Evolutionary conservation across 2,888 invertebrate genomes (phyloP).

Genomic region (Nomada fabriciana): DNA sequence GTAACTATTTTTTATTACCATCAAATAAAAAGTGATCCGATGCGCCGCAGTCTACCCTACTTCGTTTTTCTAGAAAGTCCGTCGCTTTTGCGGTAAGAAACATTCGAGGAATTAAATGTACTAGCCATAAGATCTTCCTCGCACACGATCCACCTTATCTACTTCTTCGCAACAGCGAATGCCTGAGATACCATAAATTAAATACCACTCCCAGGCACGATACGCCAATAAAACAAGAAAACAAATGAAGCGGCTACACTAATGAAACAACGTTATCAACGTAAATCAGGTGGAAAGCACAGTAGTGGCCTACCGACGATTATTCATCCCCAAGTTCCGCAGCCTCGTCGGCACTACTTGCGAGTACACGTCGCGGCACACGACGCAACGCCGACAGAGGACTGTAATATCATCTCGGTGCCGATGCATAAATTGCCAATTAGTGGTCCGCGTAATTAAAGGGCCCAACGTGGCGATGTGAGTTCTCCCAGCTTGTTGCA

Average conservation of each 20-base stretch:
- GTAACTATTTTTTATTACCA: no score
- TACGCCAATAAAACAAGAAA: not conserved
- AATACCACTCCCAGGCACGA: no score
- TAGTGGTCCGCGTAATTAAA: conserved; percentile 55
- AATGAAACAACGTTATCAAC: not conserved
- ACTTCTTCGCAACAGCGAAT: no score
- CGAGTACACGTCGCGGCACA: not conserved
- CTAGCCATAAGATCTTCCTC: no score
- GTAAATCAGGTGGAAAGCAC: not conserved
- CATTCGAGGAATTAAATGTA: no score
- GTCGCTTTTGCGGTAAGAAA: no score
- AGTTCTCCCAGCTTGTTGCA: conserved; percentile 15
- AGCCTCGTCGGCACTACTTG: not conserved
- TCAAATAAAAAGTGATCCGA: no score
- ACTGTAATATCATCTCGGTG: conserved; percentile 29
- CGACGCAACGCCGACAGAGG: conserved; percentile 11
- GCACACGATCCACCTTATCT: no score
- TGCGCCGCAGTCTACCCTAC: no score
- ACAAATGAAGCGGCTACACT: not conserved
- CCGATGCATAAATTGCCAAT: conserved; percentile 62
- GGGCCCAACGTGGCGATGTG: conserved; percentile 22
- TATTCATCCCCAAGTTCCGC: not conserved
- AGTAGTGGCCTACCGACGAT: not conserved
- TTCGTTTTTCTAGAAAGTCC: no score
- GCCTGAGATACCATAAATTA: no score